Evolutionary conservation across 2,113 vertebrate species (phyloP).

Genomic region (Tenrec ecaudatus): DNA sequence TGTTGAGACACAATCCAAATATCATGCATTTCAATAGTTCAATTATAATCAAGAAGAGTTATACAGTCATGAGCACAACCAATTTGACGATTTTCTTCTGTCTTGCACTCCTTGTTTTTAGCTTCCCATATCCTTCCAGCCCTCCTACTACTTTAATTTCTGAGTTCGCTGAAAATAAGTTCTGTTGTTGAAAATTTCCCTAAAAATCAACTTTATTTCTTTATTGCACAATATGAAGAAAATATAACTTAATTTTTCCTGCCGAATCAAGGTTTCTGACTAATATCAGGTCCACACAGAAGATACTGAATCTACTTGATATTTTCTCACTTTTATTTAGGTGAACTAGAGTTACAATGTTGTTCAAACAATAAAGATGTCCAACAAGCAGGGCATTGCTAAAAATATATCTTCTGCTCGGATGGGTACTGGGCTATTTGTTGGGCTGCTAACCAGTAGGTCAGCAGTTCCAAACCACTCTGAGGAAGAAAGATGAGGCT

Average conservation of each 20-base stretch:
- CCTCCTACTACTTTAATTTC: neutral
- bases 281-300: neutral
- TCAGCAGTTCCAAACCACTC: no score
- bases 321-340: constrained; percentile 10
- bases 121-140: no score
- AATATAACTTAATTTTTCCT: neutral
- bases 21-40: no score
- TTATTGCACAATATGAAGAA: neutral
- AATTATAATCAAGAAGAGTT: no score
- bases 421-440: no score
- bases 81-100: no score
- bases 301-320: neutral
- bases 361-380: neutral
- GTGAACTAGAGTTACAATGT: neutral
- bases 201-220: constrained; percentile 19
- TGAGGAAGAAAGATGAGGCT: no score
- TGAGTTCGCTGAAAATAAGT: neutral
- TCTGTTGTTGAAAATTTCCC: neutral
- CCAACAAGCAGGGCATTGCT: neutral
- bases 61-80: no score
- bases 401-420: neutral
- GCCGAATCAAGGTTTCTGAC: neutral
- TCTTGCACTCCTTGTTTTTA: no score
- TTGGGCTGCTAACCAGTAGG: no score
- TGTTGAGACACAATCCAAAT: no score